A percentile compares a stretch with the other conserved stretches of the same genome.
These are phyloP conservation scores for Halcyon smyrnensis DNA, from an alignment of 2,797 vertebrate genomes.

Conservation along the genomic window DNA sequence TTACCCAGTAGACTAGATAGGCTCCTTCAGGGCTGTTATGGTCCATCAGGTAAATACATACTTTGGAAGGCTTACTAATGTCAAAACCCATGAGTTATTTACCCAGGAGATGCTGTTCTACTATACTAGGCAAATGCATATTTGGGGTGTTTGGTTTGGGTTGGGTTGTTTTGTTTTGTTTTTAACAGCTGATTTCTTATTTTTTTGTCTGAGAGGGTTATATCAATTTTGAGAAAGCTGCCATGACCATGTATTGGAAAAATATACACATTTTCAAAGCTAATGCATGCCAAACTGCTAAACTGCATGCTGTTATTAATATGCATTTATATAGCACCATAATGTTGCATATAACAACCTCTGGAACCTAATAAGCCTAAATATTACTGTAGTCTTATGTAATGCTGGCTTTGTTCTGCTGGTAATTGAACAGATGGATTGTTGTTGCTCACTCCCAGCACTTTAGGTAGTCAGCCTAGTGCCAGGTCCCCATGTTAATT, in stretches of 20 bases:
- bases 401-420: slow-evolving; percentile 46
- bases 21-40: slow-evolving; percentile 43
- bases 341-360: neutral
- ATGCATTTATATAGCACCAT: neutral
- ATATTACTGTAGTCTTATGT: neutral
- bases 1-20: slow-evolving; percentile 49
- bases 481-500: neutral
- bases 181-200: slow-evolving; percentile 7
- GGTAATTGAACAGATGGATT: slow-evolving; percentile 29
- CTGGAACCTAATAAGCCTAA: slow-evolving; percentile 24
- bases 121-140: neutral
- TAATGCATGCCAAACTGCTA: neutral
- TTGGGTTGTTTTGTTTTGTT: no score
- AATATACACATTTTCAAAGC: neutral
- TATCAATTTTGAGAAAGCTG: neutral
- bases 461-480: neutral
- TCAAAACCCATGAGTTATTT: slow-evolving; percentile 47
- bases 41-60: slow-evolving; percentile 58
- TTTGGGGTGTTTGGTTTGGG: neutral
- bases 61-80: slow-evolving; percentile 16
- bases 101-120: slow-evolving; percentile 20
- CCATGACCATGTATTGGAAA: neutral
- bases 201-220: neutral
- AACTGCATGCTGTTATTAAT: slow-evolving; percentile 17
- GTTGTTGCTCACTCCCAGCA: neutral